These are phyloP conservation scores for Aix galericulata DNA, from an alignment of 2,113 vertebrate genomes.

Conservation along the genomic window DNA sequence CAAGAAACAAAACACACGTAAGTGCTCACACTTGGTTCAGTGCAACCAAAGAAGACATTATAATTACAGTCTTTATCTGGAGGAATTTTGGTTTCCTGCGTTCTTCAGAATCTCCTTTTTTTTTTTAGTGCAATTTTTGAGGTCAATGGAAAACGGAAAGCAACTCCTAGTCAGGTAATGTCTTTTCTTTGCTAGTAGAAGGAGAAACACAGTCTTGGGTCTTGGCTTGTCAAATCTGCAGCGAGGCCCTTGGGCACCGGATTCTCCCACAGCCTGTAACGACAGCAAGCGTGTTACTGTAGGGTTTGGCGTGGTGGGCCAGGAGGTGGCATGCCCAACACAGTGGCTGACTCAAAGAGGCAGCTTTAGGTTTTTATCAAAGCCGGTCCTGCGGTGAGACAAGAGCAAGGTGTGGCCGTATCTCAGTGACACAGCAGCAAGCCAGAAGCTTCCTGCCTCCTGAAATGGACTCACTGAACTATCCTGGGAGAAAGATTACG, in stretches of 20 bases:
- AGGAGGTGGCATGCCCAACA: neutral
- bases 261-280: conserved; percentile 88
- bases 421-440: neutral
- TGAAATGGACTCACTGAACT: neutral
- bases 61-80: neutral
- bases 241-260: conserved; percentile 29
- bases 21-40: neutral
- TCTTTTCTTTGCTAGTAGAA: conserved; percentile 51
- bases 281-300: neutral
- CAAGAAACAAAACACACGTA: neutral
- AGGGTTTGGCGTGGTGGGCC: fast-evolving
- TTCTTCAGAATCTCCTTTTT: neutral
- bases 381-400: neutral
- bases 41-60: neutral
- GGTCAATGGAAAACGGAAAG: neutral
- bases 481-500: neutral
- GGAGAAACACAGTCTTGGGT: conserved; percentile 84
- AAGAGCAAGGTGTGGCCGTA: fast-evolving
- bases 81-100: neutral
- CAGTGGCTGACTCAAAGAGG: neutral
- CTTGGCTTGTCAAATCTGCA: conserved; percentile 70
- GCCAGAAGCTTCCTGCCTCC: neutral
- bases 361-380: neutral
- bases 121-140: neutral
- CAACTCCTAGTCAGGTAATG: neutral